These are phyloP conservation scores for Geodia barretti DNA, from an alignment of 37 sponge, comb jelly and placozoan genomes.

Conservation along the genomic window DNA sequence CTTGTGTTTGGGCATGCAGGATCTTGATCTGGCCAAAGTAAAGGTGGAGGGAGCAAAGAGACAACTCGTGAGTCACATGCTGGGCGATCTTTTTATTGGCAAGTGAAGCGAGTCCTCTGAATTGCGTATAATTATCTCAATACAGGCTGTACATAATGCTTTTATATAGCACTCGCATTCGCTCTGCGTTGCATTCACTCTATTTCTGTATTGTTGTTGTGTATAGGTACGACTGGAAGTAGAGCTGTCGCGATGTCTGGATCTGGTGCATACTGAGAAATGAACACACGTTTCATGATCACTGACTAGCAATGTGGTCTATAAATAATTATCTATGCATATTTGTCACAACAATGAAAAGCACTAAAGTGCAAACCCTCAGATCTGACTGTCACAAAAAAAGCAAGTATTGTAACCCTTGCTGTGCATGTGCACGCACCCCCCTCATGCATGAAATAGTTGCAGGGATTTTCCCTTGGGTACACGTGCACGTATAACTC, in stretches of 20 bases:
- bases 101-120: background rate
- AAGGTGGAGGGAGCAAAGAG: constrained; percentile 61
- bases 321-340: background rate
- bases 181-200: background rate
- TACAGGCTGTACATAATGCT: too few species aligned
- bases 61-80: constrained; percentile 51
- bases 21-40: constrained; percentile 59
- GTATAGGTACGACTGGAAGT: constrained; percentile 53
- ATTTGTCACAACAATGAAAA: too few species aligned
- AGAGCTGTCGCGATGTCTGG: constrained; percentile 53
- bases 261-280: constrained; percentile 53
- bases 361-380: too few species aligned
- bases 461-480: too few species aligned
- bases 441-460: too few species aligned
- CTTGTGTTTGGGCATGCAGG: constrained; percentile 19
- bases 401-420: too few species aligned
- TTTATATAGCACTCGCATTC: too few species aligned
- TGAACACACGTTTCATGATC: background rate
- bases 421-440: too few species aligned
- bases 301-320: background rate
- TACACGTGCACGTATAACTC: too few species aligned
- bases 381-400: too few species aligned
- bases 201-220: background rate
- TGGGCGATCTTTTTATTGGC: too few species aligned
- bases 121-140: too few species aligned